Base-by-base conservation (phyloP, 2,888 invertebrate genomes). In the Diabrotica balteata region DNA sequence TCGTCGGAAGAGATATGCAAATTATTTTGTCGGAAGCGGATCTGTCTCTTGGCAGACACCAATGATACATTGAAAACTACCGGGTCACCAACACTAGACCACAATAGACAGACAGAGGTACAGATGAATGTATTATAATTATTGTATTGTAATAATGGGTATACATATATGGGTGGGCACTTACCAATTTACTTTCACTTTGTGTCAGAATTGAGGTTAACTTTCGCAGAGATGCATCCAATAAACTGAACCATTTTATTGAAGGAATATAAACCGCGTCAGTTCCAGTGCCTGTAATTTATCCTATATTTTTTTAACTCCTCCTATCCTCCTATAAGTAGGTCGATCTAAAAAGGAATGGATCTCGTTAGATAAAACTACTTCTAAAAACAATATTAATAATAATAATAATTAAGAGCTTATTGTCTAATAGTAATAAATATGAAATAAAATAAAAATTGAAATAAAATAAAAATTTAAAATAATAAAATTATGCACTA, bases 11-110 rank as follows among this genome's bases (percentile, higher is more conserved):
- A 60, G 44, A 49, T 49, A 51, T 61, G 9, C 50, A 61, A 50
- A 61, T 51, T 51, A 61, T 44, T 61, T 61, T 61, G 61, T 61
- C 11, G 51, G 51, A 61, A 22, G 49, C 22, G 51, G 51, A 51
- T 49, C 61, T 42, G 61, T 49, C 52, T 44, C 51, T 43, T 61
- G 61, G 51, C 58, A 44, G 53, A 45, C 17, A 50, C 1, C 1
- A 46, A 46, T 46, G 46, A 46, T 46, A 46, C 46, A 46, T 46
- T 46, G 51, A 50, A 50, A 50, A 50, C n/a, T n/a, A 50, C 50
- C 50, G n/a, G 50, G 7, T n/a, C 50, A 50, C 10, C 50, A 50
- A 50, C 50, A 50, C 50, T n/a, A 50, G 10, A 50, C 10, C 9
- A 46, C 0, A 46, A 46, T 46, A 46, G 46, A 46, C 46, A 46